These are phyloP conservation scores for Tiliqua scincoides DNA, from an alignment of 2,113 vertebrate species.

Conservation along the genomic window DNA sequence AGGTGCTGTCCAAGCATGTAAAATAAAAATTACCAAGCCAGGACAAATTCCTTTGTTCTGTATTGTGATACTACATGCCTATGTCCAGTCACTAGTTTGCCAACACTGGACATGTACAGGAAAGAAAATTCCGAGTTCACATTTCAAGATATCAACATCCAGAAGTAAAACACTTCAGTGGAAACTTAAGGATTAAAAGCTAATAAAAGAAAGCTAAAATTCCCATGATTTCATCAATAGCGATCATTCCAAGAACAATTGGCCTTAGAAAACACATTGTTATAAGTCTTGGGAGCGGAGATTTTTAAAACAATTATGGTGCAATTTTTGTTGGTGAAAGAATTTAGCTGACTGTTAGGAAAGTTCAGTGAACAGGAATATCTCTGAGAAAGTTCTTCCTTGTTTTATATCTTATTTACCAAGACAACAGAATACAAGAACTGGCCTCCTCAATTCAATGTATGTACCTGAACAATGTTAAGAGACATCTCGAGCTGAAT, in stretches of 20 bases:
- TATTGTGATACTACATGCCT: neutral
- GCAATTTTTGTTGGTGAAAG: neutral
- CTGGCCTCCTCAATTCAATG: neutral
- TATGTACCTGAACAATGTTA: neutral
- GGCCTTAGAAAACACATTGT: neutral
- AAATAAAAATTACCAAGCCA: neutral
- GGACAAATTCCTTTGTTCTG: neutral
- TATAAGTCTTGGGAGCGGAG: neutral
- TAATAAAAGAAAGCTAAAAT: neutral
- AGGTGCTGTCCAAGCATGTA: conserved; percentile 10
- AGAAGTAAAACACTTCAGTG: neutral
- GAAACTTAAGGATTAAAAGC: neutral
- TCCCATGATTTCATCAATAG: neutral
- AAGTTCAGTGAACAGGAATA: neutral
- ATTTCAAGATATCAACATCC: neutral
- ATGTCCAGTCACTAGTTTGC: neutral
- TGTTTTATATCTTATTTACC: neutral
- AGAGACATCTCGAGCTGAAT: neutral
- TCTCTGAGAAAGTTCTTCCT: neutral
- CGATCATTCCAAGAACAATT: neutral
- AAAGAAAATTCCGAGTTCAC: neutral
- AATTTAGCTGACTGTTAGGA: neutral
- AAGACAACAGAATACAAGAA: neutral
- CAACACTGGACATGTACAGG: neutral
- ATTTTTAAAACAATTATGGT: neutral